Evolutionary conservation across 1,140 invertebrate species (phyloP).

Genomic region (Drosophila orosa): DNA sequence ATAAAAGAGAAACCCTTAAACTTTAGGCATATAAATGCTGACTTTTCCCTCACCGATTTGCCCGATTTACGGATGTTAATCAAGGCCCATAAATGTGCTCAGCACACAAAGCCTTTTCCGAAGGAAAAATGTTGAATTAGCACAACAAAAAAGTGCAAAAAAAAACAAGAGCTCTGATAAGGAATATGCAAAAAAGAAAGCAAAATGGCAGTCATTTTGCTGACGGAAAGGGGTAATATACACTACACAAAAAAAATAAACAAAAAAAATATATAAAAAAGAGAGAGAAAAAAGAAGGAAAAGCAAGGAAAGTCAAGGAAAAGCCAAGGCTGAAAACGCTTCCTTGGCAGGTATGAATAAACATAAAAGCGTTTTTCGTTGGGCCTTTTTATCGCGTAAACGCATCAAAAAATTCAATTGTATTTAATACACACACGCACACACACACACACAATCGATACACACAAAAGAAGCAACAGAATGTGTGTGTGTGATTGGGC

Average conservation of each 20-base stretch:
- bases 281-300: neutral
- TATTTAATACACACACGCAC: conserved; percentile 54
- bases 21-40: too few species aligned
- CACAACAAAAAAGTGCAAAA: conserved; percentile 2
- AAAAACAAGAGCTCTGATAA: conserved; percentile 22
- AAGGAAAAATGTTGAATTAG: conserved; percentile 39
- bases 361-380: conserved; percentile 66
- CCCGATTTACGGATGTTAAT: conserved; percentile 8
- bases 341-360: conserved; percentile 67
- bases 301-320: neutral
- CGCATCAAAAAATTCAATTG: conserved; percentile 76
- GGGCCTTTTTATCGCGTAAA: conserved; percentile 64
- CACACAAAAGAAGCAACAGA: conserved; percentile 60
- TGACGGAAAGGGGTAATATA: conserved; percentile 37
- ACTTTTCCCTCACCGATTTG: neutral
- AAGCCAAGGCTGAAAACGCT: conserved; percentile 13
- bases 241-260: conserved; percentile 4
- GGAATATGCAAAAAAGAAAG: conserved; percentile 26
- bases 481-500: conserved; percentile 34
- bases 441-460: conserved; percentile 38
- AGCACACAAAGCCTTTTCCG: conserved; percentile 10
- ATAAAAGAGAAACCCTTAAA: neutral
- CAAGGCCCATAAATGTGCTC: conserved; percentile 18
- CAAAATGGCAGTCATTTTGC: conserved; percentile 27
- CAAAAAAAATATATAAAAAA: neutral